Evolutionary conservation across 2,797 vertebrate genomes (phyloP), one percentile per base, ranked within the genome.

Genomic region (Fistularia commersonii): DNA sequence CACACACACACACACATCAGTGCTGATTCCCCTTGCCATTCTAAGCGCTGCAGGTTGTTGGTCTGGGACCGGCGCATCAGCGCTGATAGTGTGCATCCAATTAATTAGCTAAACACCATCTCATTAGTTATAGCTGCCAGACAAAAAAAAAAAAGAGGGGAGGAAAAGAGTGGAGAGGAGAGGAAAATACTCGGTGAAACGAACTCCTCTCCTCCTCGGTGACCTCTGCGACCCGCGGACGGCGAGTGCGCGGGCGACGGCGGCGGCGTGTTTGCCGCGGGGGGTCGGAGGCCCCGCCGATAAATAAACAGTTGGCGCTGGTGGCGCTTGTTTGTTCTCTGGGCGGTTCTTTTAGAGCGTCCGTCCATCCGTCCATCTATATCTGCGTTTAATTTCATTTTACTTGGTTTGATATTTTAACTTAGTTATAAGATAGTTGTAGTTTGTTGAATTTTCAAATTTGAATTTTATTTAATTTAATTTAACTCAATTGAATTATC

Each of bases 91-190:
- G 60, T 53, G 69, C 75, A 62, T 87, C 84, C 72, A 79, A 79
- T 81, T 86, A 73, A 81, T 87, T 79, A 76, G 43, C 66, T 59
- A 51, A 53, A 51, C 50, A 64, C 78, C 82, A 88, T 80, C 79
- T 86, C 81, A 84, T 88, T 85, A 87, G 79, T 58, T 60, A 66
- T 77, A 72, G 76, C 81, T 53, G 33, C 57, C 68, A 79, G 74
- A 83, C 57, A 61, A 60, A 79, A 81, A 72, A 69, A 74, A 72
- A 52, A 23, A 4, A 23, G 23, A 23, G 23, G 23, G 4, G 23
- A 23, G 4, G 23, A 23, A 4, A 23, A 4, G 23, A 23, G 23
- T 2, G 23, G 23, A 23, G 23, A 23, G 23, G 23, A 23, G 23
- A 23, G 23, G 23, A 23, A 4, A 73, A 59, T 40, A 74, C 82